These are phyloP conservation scores for Cheilosia pagana DNA, from an alignment of 2,888 invertebrate species.

Conservation along the genomic window DNA sequence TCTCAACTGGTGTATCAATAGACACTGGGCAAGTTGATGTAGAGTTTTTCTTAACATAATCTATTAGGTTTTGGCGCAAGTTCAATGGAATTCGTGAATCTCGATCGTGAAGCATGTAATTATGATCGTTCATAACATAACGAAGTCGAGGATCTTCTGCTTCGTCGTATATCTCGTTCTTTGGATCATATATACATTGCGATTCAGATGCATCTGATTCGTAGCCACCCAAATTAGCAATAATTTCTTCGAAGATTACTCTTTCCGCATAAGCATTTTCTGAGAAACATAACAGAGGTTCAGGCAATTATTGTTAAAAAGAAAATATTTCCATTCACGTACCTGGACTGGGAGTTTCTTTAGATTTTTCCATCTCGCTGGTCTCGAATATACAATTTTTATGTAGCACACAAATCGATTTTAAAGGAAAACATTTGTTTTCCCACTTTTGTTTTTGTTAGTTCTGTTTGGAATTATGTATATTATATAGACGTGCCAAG, in stretches of 20 bases:
- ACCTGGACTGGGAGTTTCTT: constrained; percentile 11
- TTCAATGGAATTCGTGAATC: constrained; percentile 18
- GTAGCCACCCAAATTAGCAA: constrained; percentile 44
- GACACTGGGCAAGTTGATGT: background rate
- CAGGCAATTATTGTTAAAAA: background rate
- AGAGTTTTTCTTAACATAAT: constrained; percentile 69
- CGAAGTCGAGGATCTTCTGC: constrained; percentile 64
- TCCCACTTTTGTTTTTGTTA: constrained; percentile 49
- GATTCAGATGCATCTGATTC: constrained; percentile 1
- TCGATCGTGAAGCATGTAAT: constrained; percentile 76
- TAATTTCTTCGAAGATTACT: constrained; percentile 56
- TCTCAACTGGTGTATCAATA: constrained; percentile 16
- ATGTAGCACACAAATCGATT: constrained; percentile 15
- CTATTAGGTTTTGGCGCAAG: constrained; percentile 73
- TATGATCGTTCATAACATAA: constrained; percentile 78
- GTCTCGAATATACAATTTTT: background rate
- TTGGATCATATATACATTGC: constrained; percentile 11
- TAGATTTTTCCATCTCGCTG: constrained; percentile 29
- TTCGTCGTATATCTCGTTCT: constrained; percentile 18
- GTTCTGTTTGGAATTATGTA: constrained; percentile 6
- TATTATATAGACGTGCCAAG: constrained; percentile 8
- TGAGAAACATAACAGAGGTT: constrained; percentile 2
- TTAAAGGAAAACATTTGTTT: constrained; percentile 46
- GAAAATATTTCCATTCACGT: background rate
- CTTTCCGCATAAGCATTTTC: constrained; percentile 38